These are phyloP conservation scores for Philotrypesis tridentata DNA, from an alignment of 1,140 invertebrate genomes.

Conservation along the genomic window DNA sequence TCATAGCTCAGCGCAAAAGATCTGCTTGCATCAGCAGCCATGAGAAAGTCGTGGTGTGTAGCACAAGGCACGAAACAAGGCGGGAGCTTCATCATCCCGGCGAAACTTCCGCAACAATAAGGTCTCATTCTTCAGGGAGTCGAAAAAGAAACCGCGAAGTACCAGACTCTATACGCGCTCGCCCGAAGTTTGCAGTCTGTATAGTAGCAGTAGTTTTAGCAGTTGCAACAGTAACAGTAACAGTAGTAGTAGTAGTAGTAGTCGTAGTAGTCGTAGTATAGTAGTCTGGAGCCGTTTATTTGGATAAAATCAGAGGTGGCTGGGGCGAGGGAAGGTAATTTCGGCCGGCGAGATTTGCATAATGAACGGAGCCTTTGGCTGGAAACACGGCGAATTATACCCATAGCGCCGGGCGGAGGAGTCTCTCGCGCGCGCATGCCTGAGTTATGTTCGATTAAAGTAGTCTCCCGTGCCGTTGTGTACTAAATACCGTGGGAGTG, in stretches of 20 bases:
- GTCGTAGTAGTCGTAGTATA: no score
- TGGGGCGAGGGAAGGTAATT: constrained; percentile 26
- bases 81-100: not conserved
- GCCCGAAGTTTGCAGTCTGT: constrained; percentile 4
- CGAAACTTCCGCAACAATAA: not conserved
- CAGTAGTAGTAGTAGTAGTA: no score
- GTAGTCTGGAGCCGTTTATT: constrained; percentile 28
- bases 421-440: not conserved
- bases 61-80: no score
- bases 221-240: no score
- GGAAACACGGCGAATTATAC: constrained; percentile 42
- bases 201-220: no score
- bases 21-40: no score
- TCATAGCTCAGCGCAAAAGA: no score
- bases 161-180: not conserved
- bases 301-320: constrained; percentile 27
- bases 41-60: no score
- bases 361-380: constrained; percentile 34
- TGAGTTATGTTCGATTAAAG: constrained; percentile 41
- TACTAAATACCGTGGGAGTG: constrained; percentile 26
- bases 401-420: not conserved
- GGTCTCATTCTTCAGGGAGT: not conserved
- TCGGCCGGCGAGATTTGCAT: constrained; percentile 38
- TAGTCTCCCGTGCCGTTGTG: not conserved
- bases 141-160: constrained; percentile 9